Conservation (phyloP, 2,113 vertebrate genomes). For the Pitta sordida region DNA sequence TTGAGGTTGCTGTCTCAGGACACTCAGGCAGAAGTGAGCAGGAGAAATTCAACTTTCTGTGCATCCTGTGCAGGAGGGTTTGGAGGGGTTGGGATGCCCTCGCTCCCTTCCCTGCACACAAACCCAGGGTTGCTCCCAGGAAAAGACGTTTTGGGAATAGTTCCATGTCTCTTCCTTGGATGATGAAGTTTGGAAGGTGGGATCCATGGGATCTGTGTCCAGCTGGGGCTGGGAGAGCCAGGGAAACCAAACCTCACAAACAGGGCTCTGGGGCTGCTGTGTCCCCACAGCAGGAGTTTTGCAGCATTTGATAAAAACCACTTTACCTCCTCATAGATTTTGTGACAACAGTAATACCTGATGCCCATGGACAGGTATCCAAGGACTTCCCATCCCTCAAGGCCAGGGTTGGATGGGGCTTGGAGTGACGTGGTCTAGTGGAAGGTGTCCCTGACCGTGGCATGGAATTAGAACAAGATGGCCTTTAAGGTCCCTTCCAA, state of each 20-base stretch:
- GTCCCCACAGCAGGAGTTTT: not conserved
- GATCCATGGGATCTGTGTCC: fast-evolving
- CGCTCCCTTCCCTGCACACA: fast-evolving
- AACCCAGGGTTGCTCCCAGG: not conserved
- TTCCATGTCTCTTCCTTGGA: not conserved
- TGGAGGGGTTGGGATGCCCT: not conserved
- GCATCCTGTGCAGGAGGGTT: not conserved
- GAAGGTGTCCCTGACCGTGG: too few species aligned
- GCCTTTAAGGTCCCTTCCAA: too few species aligned
- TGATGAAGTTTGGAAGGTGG: not conserved
- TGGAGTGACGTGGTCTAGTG: not conserved
- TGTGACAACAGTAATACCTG: not conserved
- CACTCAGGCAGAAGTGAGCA: not conserved
- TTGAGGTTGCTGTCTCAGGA: not conserved
- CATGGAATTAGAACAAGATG: too few species aligned
- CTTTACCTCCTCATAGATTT: not conserved
- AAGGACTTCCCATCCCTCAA: not conserved
- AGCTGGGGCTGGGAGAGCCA: too few species aligned
- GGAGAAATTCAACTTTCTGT: not conserved
- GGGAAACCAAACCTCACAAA: not conserved
- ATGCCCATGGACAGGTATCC: fast-evolving
- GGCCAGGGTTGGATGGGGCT: not conserved
- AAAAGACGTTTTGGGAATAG: not conserved
- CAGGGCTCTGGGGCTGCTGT: not conserved
- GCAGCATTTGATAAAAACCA: not conserved